A percentile compares a stretch with the other conserved stretches of the same genome.
phyloP scores from a whole-genome alignment of 2,888 invertebrate species.

The Tetranychus piercei region DNA sequence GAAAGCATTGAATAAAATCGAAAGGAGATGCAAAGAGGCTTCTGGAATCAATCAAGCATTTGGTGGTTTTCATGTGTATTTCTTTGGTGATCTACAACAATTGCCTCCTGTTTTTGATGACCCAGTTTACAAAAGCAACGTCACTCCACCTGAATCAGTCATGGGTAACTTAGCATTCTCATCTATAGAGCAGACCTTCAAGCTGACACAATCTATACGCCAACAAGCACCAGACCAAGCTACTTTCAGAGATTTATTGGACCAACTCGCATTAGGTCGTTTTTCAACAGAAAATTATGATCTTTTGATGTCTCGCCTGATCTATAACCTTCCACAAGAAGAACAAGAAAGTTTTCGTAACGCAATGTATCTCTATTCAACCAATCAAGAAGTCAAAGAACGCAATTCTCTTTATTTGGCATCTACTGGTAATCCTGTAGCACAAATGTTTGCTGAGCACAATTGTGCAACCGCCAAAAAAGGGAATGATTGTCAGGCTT shows the following conservation, averaged over 20 bases:
- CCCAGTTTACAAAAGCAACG: neutral
- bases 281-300: neutral
- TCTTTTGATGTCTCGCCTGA: neutral
- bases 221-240: neutral
- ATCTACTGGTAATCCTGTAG: neutral
- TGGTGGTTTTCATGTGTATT: neutral
- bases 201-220: neutral
- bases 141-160: too few species aligned
- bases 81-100: neutral
- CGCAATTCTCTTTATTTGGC: neutral
- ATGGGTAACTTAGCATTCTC: neutral
- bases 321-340: neutral
- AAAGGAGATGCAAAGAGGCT: neutral
- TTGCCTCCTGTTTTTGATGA: neutral
- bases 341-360: neutral
- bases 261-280: neutral
- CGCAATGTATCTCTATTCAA: neutral
- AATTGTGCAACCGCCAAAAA: neutral
- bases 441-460: neutral
- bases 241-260: neutral
- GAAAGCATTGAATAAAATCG: neutral
- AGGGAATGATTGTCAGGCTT: neutral
- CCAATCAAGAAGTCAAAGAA: neutral
- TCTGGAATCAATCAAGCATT: neutral
- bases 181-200: neutral